These are phyloP conservation scores for Diplolepis rosae DNA, from an alignment of 2,888 invertebrate species.

Conservation along the genomic window DNA sequence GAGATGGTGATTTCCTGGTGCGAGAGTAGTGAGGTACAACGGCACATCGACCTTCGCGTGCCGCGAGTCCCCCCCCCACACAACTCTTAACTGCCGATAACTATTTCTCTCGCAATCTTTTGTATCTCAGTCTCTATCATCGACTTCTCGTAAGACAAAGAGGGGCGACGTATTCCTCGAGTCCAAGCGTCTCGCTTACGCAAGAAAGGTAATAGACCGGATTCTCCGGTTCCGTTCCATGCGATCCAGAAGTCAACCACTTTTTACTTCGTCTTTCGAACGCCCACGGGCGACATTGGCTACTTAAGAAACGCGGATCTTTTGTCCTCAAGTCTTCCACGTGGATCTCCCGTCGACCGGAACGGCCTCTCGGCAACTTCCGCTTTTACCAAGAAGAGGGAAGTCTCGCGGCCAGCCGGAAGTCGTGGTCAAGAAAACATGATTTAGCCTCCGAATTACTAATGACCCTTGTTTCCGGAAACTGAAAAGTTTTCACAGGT, in stretches of 20 bases:
- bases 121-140: not conserved
- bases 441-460: not conserved
- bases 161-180: not conserved
- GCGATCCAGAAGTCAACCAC: constrained; percentile 12
- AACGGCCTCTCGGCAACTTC: constrained; percentile 12
- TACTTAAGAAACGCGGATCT: not conserved
- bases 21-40: constrained; percentile 53
- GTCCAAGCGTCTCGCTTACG: constrained; percentile 12
- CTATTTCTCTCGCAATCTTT: not conserved
- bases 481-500: no score
- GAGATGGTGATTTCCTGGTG: constrained; percentile 37
- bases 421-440: not conserved
- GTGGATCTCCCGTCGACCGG: constrained; percentile 5
- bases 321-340: constrained; percentile 3
- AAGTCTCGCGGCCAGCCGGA: constrained; percentile 12
- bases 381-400: not conserved
- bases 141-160: not conserved
- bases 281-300: not conserved
- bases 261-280: not conserved
- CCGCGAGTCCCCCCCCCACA: constrained; percentile 59
- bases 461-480: no score
- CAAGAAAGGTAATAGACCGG: constrained; percentile 19
- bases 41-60: constrained; percentile 68
- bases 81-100: constrained; percentile 33
- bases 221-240: constrained; percentile 41